phyloP scores from a whole-genome alignment of 2,113 vertebrate genomes.

The Chionis minor region DNA sequence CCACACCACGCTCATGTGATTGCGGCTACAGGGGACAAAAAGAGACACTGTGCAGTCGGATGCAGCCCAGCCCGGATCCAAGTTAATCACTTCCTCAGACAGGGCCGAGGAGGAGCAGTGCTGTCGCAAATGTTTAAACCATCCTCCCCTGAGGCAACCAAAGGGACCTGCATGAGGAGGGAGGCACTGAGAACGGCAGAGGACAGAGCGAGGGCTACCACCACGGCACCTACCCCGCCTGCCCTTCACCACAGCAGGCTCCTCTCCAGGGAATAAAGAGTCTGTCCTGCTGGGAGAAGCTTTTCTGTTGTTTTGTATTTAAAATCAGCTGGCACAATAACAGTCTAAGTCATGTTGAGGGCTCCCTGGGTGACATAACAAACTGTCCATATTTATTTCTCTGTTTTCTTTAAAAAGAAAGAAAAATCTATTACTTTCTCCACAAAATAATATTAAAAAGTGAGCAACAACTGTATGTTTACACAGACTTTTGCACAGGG shows the following conservation, averaged over 20 bases:
- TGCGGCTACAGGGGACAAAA: background rate
- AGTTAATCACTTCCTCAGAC: background rate
- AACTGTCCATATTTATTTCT: background rate
- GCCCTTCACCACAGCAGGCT: background rate
- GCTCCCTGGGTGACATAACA: background rate
- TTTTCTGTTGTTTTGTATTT: background rate
- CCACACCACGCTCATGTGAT: background rate
- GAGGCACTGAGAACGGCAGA: background rate
- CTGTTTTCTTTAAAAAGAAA: background rate
- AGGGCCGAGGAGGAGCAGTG: background rate
- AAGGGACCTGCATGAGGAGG: background rate
- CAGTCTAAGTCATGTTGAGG: background rate
- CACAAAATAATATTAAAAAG: background rate
- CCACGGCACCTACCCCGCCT: background rate
- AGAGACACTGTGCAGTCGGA: background rate
- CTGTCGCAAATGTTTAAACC: background rate
- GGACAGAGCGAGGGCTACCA: accelerated
- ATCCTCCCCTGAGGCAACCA: background rate
- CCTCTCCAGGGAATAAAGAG: background rate
- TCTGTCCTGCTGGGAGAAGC: background rate
- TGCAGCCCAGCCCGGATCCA: background rate
- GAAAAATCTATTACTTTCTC: background rate
- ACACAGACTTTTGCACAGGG: background rate
- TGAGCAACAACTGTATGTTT: background rate
- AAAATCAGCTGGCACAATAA: background rate